phyloP scores from a whole-genome alignment of 2,888 invertebrate species.

The Hydrotaea cyrtoneurina region DNA sequence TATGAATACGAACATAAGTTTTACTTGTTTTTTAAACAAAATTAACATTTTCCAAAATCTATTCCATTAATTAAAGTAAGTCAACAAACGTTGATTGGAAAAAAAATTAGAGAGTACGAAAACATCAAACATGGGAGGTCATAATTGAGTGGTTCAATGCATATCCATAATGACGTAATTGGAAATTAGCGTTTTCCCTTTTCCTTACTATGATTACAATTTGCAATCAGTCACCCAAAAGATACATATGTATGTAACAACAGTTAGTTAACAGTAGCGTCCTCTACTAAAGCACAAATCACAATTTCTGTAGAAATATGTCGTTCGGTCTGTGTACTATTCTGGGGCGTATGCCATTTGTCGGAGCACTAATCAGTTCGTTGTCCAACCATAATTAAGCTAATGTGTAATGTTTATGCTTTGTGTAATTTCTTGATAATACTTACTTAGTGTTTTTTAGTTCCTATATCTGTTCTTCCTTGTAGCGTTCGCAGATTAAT shows the following conservation, averaged over 20 bases:
- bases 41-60: too few relatives aligned
- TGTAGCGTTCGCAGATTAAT: too few relatives aligned
- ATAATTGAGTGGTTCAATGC: not conserved
- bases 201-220: slow-evolving; percentile 16
- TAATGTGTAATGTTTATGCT: too few relatives aligned
- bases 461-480: too few relatives aligned
- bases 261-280: not conserved
- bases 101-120: too few relatives aligned
- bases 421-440: too few relatives aligned
- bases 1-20: too few relatives aligned
- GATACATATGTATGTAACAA: not conserved
- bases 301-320: not conserved
- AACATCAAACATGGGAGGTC: too few relatives aligned
- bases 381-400: not conserved
- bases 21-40: too few relatives aligned
- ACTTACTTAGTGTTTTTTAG: too few relatives aligned
- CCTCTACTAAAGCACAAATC: not conserved
- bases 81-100: too few relatives aligned
- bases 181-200: slow-evolving; percentile 16
- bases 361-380: not conserved
- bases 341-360: slow-evolving; percentile 16
- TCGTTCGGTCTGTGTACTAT: not conserved
- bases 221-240: not conserved
- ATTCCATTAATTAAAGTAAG: not conserved
- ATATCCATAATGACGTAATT: slow-evolving; percentile 21